These are phyloP conservation scores for Dryobotodes eremita DNA, from an alignment of 2,888 invertebrate species.

Conservation along the genomic window DNA sequence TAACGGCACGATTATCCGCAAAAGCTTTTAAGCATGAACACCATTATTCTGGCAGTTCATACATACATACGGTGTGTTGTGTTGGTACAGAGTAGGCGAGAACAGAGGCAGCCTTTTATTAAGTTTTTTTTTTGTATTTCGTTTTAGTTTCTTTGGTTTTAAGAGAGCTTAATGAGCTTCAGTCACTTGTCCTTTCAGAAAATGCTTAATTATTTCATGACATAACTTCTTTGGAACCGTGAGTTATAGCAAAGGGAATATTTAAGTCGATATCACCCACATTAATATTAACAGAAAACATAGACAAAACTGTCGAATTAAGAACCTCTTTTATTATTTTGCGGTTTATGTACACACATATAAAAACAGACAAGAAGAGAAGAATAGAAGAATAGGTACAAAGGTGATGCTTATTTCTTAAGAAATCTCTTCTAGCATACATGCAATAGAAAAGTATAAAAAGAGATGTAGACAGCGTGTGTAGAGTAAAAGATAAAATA, in stretches of 20 bases:
- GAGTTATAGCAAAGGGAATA: neutral
- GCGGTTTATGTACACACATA: too few species aligned
- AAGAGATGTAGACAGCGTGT: too few species aligned
- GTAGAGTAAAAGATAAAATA: too few species aligned
- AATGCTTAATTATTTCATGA: neutral
- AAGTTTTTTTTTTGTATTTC: too few species aligned
- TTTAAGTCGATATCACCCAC: neutral
- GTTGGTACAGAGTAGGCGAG: slow-evolving; percentile 28
- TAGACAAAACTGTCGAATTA: neutral
- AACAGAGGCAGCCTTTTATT: slow-evolving; percentile 16
- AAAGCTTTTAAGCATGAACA: slow-evolving; percentile 83
- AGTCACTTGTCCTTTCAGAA: neutral
- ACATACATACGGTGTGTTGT: slow-evolving; percentile 59
- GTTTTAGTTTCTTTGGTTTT: neutral
- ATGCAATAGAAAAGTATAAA: too few species aligned
- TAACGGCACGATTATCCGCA: slow-evolving; percentile 81
- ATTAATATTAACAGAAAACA: neutral
- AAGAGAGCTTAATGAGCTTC: neutral
- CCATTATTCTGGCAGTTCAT: slow-evolving; percentile 75
- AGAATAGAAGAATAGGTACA: too few species aligned
- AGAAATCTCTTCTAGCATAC: too few species aligned
- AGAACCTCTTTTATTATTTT: neutral
- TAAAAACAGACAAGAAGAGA: too few species aligned
- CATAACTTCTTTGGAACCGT: neutral
- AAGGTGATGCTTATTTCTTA: too few species aligned